These are phyloP conservation scores for Clivina fossor DNA, from an alignment of 2,888 invertebrate species.

Conservation along the genomic window DNA sequence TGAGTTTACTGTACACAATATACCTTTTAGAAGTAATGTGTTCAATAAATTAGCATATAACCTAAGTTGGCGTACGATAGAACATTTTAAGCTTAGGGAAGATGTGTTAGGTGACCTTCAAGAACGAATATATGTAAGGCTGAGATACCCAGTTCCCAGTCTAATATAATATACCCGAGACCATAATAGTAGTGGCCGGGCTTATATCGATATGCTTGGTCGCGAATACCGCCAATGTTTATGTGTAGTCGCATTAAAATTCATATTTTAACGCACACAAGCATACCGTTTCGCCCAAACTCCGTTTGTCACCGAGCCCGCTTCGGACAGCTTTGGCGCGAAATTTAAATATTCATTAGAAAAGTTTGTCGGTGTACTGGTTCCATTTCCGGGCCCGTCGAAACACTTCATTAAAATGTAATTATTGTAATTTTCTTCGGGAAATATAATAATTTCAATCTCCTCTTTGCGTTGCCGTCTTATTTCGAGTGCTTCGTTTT, in stretches of 20 bases:
- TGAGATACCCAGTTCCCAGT: no score
- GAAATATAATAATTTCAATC: slow-evolving; percentile 35
- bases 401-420: slow-evolving; percentile 36
- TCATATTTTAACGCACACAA: slow-evolving; percentile 22
- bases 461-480: slow-evolving; percentile 26
- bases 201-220: no score
- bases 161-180: no score
- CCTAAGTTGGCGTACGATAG: no score
- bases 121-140: no score
- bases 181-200: no score
- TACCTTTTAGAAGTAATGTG: no score
- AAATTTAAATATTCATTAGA: slow-evolving; percentile 35
- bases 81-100: no score
- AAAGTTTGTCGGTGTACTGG: slow-evolving; percentile 34
- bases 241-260: slow-evolving; percentile 25
- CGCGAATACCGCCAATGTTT: slow-evolving; percentile 15
- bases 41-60: no score
- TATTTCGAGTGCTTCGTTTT: slow-evolving; percentile 16
- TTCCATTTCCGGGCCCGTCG: slow-evolving; percentile 32
- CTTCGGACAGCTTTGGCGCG: slow-evolving; percentile 27
- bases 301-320: slow-evolving; percentile 24
- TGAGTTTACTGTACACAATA: no score
- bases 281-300: slow-evolving; percentile 9
- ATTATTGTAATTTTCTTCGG: slow-evolving; percentile 34
- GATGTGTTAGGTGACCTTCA: no score